phyloP scores from a whole-genome alignment of 2,888 invertebrate genomes.

The Osedax fenrisi region DNA sequence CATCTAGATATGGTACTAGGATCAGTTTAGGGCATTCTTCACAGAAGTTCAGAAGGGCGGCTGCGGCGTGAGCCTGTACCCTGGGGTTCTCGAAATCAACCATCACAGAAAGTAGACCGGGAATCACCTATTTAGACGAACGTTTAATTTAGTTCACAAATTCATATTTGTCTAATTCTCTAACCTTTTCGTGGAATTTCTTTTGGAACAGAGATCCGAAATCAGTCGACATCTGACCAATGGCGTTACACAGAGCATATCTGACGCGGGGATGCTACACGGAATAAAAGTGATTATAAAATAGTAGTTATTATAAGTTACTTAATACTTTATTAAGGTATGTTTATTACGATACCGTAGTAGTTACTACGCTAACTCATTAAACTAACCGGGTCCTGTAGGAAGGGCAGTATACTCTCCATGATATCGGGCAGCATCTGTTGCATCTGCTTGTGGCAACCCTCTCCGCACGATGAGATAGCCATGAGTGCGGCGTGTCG shows the following conservation, averaged over 20 bases:
- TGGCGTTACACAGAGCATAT: constrained; percentile 93
- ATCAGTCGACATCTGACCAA: constrained; percentile 97
- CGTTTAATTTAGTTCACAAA: too few species aligned
- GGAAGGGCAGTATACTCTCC: constrained; percentile 72
- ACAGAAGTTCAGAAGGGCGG: constrained; percentile 95
- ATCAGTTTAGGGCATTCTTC: constrained; percentile 95
- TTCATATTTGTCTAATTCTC: too few species aligned
- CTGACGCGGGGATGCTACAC: constrained; percentile 52
- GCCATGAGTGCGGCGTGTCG: constrained; percentile 96
- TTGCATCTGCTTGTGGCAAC: constrained; percentile 97
- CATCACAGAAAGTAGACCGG: constrained; percentile 72
- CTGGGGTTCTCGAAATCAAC: constrained; percentile 82
- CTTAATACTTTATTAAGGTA: too few species aligned
- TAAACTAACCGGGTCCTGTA: constrained; percentile 65
- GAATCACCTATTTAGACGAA: constrained; percentile 65
- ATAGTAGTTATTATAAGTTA: background rate
- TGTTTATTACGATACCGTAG: background rate
- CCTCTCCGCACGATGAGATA: constrained; percentile 91
- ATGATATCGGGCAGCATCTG: constrained; percentile 80
- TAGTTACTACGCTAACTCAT: background rate
- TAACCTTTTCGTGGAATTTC: constrained; percentile 80
- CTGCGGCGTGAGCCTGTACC: constrained; percentile 78
- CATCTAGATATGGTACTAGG: constrained; percentile 75
- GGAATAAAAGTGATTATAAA: constrained; percentile 12
- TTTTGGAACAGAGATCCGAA: constrained; percentile 92